A percentile compares a stretch with the other conserved stretches of the same genome.
phyloP scores from a whole-genome alignment of 1,140 invertebrate species.

The Drosophila auraria region DNA sequence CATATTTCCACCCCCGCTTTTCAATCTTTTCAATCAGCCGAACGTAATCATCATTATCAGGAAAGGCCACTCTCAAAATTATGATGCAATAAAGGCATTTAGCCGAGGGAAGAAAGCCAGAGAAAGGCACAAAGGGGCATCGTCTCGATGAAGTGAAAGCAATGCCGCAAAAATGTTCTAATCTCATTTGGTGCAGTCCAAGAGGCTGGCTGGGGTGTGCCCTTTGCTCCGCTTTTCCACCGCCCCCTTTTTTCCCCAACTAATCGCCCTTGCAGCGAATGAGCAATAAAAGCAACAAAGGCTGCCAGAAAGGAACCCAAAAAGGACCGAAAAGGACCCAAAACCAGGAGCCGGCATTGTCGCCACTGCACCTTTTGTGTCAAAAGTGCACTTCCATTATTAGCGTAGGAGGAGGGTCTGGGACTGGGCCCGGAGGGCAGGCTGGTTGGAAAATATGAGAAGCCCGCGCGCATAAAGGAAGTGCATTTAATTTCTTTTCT shows the following conservation, averaged over 20 bases:
- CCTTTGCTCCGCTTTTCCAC: neutral
- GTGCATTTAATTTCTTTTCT: conserved; percentile 84
- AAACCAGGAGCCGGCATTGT: conserved; percentile 50
- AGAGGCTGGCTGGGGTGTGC: conserved; percentile 5
- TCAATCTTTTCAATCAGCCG: conserved; percentile 30
- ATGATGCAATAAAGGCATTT: conserved; percentile 67
- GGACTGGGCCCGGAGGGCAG: neutral
- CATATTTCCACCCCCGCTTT: neutral
- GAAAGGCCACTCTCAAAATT: conserved; percentile 58
- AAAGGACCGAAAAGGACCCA: neutral
- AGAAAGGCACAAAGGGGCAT: neutral
- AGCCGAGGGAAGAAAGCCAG: conserved; percentile 8
- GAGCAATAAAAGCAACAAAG: conserved; percentile 73
- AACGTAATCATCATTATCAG: conserved; percentile 54
- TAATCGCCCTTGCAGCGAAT: conserved; percentile 78
- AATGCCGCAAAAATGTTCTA: conserved; percentile 76
- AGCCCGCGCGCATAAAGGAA: conserved; percentile 74
- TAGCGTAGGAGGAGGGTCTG: conserved; percentile 47
- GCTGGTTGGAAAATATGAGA: conserved; percentile 59
- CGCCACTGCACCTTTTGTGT: conserved; percentile 80
- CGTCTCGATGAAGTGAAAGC: conserved; percentile 66
- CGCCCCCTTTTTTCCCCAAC: conserved; percentile 8
- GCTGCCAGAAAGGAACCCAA: neutral
- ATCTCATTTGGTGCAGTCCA: conserved; percentile 52
- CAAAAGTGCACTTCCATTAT: conserved; percentile 83